Conservation (phyloP, 2,888 invertebrate genomes). For the Ectemnius cavifrons region DNA sequence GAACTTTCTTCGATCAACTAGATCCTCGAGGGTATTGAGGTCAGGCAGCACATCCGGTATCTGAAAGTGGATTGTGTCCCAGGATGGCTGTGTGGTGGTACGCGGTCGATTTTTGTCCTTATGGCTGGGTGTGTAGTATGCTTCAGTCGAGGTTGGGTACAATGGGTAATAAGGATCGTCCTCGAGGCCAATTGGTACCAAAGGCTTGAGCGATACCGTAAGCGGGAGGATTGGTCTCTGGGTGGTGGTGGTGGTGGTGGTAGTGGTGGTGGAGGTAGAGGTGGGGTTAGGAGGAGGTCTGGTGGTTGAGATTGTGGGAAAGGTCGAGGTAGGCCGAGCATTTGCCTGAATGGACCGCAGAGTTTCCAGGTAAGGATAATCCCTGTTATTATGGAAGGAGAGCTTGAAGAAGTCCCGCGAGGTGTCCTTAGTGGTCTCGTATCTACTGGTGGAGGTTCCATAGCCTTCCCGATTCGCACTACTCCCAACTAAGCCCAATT, state of each 20-base stretch:
- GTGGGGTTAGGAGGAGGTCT: constrained; percentile 12
- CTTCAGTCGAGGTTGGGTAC: constrained; percentile 65
- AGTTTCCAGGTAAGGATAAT: constrained; percentile 66
- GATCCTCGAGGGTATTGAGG: constrained; percentile 69
- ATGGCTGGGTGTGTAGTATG: constrained; percentile 64
- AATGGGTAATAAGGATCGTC: constrained; percentile 73
- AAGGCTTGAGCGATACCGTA: constrained; percentile 60
- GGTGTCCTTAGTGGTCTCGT: constrained; percentile 10
- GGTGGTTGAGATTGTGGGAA: constrained; percentile 20
- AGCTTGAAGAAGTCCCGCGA: not conserved
- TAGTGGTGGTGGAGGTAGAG: not conserved
- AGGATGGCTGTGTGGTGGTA: constrained; percentile 28
- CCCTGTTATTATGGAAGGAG: constrained; percentile 29
- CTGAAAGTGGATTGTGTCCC: constrained; percentile 54
- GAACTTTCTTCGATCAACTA: constrained; percentile 70
- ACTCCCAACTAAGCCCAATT: not conserved
- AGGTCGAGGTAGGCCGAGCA: constrained; percentile 12
- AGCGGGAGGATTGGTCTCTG: constrained; percentile 63
- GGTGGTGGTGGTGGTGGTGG: constrained; percentile 38
- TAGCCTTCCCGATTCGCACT: constrained; percentile 3
- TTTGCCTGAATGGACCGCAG: constrained; percentile 67
- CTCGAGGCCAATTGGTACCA: constrained; percentile 64
- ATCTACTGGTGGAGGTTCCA: not conserved
- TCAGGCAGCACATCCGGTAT: constrained; percentile 71
- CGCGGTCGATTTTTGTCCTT: constrained; percentile 29